Percentiles rank a stretch among this genome's conserved stretches.
These are phyloP conservation scores for Erannis defoliaria DNA, from an alignment of 2,888 invertebrate genomes.

Conservation along the genomic window DNA sequence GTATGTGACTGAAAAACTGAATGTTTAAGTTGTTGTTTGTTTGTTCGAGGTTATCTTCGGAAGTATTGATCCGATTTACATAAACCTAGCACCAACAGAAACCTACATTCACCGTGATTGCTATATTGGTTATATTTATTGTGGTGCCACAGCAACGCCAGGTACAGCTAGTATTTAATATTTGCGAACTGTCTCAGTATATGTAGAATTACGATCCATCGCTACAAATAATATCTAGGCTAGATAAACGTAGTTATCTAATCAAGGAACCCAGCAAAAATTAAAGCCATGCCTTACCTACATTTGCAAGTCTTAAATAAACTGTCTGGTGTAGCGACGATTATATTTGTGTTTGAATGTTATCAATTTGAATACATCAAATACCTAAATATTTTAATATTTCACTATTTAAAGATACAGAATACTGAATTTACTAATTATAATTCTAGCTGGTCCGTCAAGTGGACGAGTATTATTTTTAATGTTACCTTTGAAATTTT, in stretches of 20 bases:
- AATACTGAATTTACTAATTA: no score
- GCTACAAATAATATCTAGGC: neutral
- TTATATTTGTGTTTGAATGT: neutral
- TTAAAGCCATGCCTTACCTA: neutral
- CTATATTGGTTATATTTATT: neutral
- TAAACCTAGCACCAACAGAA: no score
- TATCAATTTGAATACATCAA: neutral
- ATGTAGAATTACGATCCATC: neutral
- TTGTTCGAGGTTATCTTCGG: no score
- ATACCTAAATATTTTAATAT: neutral
- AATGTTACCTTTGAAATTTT: neutral
- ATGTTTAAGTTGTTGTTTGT: no score
- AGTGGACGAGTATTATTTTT: neutral
- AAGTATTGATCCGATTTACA: no score
- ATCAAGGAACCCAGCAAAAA: constrained; percentile 1
- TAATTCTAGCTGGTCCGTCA: neutral
- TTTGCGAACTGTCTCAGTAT: neutral
- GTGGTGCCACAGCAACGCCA: no score
- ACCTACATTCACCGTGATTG: no score
- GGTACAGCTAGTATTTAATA: no score
- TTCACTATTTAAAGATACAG: no score
- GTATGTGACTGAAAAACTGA: no score
- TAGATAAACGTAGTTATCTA: constrained; percentile 7
- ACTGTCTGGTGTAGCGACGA: neutral
- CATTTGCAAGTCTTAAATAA: constrained; percentile 1